Conservation (phyloP, 2,113 vertebrate genomes). For the Scopus umbretta region DNA sequence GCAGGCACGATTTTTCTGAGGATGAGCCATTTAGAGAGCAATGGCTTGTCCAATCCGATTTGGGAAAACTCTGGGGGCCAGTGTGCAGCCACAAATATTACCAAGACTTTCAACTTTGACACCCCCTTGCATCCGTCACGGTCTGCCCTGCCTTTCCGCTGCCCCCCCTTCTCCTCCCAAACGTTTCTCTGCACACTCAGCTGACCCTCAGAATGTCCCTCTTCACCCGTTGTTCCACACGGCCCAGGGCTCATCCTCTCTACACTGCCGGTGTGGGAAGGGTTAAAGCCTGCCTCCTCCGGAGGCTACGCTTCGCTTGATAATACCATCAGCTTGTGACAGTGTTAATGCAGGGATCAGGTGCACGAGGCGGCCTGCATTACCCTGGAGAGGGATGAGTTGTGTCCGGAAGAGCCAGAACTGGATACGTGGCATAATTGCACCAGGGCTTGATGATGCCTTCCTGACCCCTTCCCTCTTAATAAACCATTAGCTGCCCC, state of each 20-base stretch:
- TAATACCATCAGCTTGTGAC: slow-evolving; percentile 56
- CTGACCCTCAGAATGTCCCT: neutral
- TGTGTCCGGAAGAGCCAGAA: slow-evolving; percentile 8
- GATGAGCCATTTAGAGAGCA: neutral
- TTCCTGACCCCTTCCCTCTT: slow-evolving; percentile 6
- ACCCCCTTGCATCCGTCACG: neutral
- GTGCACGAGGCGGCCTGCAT: neutral
- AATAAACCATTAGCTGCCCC: neutral
- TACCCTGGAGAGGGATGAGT: slow-evolving; percentile 54
- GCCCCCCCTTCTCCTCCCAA: neutral
- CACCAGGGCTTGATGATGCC: neutral
- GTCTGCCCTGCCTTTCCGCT: neutral
- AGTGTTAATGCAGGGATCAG: slow-evolving; percentile 60
- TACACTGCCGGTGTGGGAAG: neutral
- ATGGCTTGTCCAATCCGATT: neutral
- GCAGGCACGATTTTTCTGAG: neutral
- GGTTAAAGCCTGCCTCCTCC: slow-evolving; percentile 13
- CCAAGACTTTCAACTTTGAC: neutral
- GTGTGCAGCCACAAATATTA: neutral
- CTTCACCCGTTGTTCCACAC: neutral
- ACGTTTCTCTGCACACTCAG: neutral
- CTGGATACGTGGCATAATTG: neutral
- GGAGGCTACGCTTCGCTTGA: slow-evolving; percentile 33
- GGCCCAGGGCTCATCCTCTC: neutral
- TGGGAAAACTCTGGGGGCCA: neutral